phyloP scores from a whole-genome alignment of 1,140 invertebrate species.

The Diorhabda carinulata region DNA sequence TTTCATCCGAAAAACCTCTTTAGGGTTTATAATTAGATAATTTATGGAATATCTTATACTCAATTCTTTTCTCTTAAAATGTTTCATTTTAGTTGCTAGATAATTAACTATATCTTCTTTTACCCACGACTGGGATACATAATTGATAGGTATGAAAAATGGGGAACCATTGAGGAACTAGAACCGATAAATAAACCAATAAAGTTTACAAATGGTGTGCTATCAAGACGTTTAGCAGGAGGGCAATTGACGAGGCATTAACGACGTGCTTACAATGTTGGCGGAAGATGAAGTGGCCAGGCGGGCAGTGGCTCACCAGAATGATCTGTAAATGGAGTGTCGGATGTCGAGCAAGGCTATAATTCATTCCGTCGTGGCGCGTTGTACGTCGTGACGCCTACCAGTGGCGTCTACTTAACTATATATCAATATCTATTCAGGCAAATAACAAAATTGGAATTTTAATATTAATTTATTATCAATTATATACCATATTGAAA shows the following conservation, averaged over 20 bases:
- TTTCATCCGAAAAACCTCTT: too few relatives aligned
- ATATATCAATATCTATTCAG: too few relatives aligned
- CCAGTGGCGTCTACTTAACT: not conserved
- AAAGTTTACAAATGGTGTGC: slow-evolving; percentile 41
- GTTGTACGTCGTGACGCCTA: not conserved
- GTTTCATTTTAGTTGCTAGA: too few relatives aligned
- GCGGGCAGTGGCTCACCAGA: slow-evolving; percentile 53
- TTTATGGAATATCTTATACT: too few relatives aligned
- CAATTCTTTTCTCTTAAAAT: too few relatives aligned
- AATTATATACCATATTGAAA: too few relatives aligned
- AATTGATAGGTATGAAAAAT: slow-evolving; percentile 1
- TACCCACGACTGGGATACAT: not conserved
- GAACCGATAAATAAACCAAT: slow-evolving; percentile 21
- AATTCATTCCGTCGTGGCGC: slow-evolving; percentile 38
- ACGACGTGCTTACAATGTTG: slow-evolving; percentile 36
- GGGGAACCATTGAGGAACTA: slow-evolving; percentile 12
- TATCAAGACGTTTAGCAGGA: slow-evolving; percentile 42
- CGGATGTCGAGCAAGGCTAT: slow-evolving; percentile 47
- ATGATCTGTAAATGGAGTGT: slow-evolving; percentile 59
- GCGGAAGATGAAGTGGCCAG: slow-evolving; percentile 55
- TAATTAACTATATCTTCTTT: too few relatives aligned
- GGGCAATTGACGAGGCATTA: slow-evolving; percentile 39
- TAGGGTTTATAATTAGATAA: too few relatives aligned
- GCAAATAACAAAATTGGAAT: too few relatives aligned
- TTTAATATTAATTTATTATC: too few relatives aligned